Percentiles rank a stretch among this genome's conserved stretches.
Evolutionary conservation across 37 sponge, comb jelly and placozoan genomes (phyloP).

Genomic region (Oopsacas minuta): DNA sequence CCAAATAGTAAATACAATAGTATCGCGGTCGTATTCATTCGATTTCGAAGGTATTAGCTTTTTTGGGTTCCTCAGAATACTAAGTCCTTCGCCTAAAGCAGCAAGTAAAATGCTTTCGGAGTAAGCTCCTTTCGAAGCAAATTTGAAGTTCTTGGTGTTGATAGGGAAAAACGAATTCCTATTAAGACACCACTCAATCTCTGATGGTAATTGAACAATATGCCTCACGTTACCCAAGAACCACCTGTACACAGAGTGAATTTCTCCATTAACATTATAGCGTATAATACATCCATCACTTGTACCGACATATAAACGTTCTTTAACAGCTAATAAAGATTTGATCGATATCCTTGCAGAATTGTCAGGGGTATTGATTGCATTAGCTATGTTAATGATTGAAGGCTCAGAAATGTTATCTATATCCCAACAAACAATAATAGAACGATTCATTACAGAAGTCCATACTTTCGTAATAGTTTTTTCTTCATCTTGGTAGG

Average conservation of each 20-base stretch:
- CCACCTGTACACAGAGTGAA: background rate
- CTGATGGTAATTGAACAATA: background rate
- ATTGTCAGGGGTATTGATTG: background rate
- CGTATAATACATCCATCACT: background rate
- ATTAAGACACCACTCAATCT: conserved; percentile 1
- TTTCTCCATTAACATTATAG: background rate
- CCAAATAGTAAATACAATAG: background rate
- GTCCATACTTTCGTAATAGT: conserved; percentile 3
- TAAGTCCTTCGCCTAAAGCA: background rate
- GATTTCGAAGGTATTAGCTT: background rate
- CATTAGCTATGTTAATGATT: background rate
- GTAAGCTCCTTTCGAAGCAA: background rate
- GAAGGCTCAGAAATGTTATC: background rate
- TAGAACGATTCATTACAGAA: background rate
- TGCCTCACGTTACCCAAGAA: background rate
- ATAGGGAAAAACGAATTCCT: background rate
- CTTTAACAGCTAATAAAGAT: conserved; percentile 11
- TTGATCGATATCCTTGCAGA: background rate
- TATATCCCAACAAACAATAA: background rate
- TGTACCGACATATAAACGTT: background rate
- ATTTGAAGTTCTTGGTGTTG: background rate
- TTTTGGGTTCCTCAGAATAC: background rate
- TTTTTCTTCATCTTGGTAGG: background rate
- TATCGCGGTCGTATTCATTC: background rate
- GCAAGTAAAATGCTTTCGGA: background rate